Percentiles rank a stretch among this genome's conserved stretches.
phyloP scores from a whole-genome alignment of 2,888 invertebrate genomes.

The Callinectes sapidus region DNA sequence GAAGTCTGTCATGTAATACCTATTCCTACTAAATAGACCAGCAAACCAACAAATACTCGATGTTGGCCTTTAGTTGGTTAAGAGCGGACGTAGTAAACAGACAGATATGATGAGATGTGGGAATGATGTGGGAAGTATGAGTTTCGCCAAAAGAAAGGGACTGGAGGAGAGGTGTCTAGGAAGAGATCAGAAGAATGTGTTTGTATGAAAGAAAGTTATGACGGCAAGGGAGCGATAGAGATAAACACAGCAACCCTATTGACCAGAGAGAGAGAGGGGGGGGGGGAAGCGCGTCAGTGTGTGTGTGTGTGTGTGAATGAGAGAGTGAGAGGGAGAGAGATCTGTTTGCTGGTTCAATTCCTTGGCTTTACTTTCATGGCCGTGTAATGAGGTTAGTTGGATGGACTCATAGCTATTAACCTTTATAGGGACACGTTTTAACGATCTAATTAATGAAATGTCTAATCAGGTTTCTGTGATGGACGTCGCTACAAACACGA shows the following conservation, averaged over 20 bases:
- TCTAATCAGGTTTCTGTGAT: neutral
- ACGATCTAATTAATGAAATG: neutral
- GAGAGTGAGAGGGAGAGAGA: neutral
- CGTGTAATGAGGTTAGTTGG: neutral
- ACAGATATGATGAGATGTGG: too few species aligned
- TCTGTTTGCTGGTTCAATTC: neutral
- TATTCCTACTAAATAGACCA: too few species aligned
- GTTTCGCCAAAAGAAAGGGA: too few species aligned
- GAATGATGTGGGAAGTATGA: too few species aligned
- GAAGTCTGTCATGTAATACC: too few species aligned
- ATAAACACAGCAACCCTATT: too few species aligned
- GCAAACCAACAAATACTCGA: too few species aligned
- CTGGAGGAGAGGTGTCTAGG: too few species aligned
- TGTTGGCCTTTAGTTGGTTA: too few species aligned
- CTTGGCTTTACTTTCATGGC: neutral
- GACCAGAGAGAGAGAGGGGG: neutral
- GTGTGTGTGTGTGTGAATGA: neutral
- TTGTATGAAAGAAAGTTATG: neutral
- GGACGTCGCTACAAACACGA: neutral
- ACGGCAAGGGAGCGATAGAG: neutral
- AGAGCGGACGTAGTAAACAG: too few species aligned
- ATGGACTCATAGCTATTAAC: neutral
- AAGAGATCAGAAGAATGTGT: too few species aligned
- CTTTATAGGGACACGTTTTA: neutral
- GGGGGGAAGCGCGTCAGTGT: neutral